Evolutionary conservation across 2,888 invertebrate species (phyloP).

Genomic region (Reticulitermes lucifugus): DNA sequence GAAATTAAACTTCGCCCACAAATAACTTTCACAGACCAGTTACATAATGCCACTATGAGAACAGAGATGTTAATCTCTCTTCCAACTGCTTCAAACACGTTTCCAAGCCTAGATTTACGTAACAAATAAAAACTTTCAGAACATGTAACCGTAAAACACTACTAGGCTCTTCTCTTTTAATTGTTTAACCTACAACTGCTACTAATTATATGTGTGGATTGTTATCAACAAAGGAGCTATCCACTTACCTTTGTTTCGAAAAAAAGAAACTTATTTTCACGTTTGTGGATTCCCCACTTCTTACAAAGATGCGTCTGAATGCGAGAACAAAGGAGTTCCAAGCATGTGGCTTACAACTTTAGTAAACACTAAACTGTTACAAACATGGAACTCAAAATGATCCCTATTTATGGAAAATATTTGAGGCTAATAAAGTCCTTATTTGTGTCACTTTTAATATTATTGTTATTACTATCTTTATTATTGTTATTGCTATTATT

Average conservation of each 20-base stretch:
- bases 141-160: slow-evolving; percentile 38
- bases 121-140: slow-evolving; percentile 40
- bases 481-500: too few species aligned
- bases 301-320: too few species aligned
- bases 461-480: too few species aligned
- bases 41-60: neutral
- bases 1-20: neutral
- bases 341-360: too few species aligned
- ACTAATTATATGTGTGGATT: slow-evolving; percentile 24
- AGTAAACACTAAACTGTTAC: too few species aligned
- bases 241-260: neutral
- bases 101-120: neutral
- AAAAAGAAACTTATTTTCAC: neutral
- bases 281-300: too few species aligned
- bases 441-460: too few species aligned
- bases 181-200: slow-evolving; percentile 22
- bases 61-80: slow-evolving; percentile 3
- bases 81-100: slow-evolving; percentile 1
- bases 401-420: too few species aligned
- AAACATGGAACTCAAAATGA: too few species aligned
- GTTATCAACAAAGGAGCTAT: neutral
- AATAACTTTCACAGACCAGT: slow-evolving; percentile 22
- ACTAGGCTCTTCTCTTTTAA: neutral
- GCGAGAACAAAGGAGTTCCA: too few species aligned
- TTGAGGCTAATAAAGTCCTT: too few species aligned